A percentile compares a stretch with the other conserved stretches of the same genome.
These are phyloP conservation scores for Idaea biselata DNA, from an alignment of 2,888 invertebrate species.

Conservation along the genomic window DNA sequence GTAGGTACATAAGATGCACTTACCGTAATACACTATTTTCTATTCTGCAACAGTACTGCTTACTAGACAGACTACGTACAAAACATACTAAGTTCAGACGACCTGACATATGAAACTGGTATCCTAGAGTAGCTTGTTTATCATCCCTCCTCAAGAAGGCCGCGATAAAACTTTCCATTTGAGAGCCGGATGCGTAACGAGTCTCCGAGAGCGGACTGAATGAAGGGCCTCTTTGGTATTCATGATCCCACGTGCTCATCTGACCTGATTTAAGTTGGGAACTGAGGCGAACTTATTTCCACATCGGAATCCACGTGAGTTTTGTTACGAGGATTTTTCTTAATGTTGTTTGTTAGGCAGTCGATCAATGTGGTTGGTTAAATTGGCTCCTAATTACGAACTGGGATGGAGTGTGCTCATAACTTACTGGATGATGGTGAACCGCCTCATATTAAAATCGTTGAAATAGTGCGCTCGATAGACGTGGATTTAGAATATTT, in stretches of 20 bases:
- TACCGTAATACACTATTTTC: no score
- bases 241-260: slow-evolving; percentile 52
- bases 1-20: no score
- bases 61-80: not conserved
- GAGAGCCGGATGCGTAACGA: slow-evolving; percentile 59
- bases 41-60: not conserved
- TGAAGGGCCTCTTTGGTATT: slow-evolving; percentile 68
- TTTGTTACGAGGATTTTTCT: not conserved
- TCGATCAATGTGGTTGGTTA: no score
- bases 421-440: no score
- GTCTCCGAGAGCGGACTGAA: slow-evolving; percentile 59
- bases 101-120: not conserved
- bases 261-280: slow-evolving; percentile 11
- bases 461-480: no score
- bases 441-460: no score
- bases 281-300: slow-evolving; percentile 25
- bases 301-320: slow-evolving; percentile 3
- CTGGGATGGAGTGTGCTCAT: no score
- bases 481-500: no score
- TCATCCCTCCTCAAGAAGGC: slow-evolving; percentile 12
- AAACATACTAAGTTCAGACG: not conserved
- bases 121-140: slow-evolving; percentile 2
- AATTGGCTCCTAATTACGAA: no score
- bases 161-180: slow-evolving; percentile 60
- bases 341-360: not conserved